phyloP scores from a whole-genome alignment of 2,797 vertebrate species.

The Ctenochaetus hawaiiensis region DNA sequence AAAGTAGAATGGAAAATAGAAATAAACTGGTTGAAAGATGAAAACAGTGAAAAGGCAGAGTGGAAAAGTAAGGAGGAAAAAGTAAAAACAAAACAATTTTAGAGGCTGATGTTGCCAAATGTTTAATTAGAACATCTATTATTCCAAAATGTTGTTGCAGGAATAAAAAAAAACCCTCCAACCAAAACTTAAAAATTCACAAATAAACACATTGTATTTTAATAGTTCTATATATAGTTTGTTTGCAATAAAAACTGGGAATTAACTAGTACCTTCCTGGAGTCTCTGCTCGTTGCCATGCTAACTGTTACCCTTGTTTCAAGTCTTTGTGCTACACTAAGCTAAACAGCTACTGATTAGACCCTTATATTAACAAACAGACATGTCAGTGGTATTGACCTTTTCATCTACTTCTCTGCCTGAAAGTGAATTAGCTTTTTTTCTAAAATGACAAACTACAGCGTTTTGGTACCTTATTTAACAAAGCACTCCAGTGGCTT shows the following conservation, averaged over 20 bases:
- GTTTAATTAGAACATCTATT: no score
- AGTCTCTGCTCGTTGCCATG: not conserved
- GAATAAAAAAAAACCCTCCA: not conserved
- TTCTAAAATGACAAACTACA: not conserved
- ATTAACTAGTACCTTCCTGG: not conserved
- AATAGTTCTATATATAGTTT: not conserved
- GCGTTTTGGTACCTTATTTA: constrained; percentile 5
- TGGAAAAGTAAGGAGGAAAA: no score
- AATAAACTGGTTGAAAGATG: no score
- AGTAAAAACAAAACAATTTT: no score
- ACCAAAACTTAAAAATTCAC: not conserved
- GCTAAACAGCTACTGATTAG: no score
- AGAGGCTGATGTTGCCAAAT: no score
- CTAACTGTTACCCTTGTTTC: no score
- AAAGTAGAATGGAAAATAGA: no score
- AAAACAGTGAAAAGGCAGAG: no score
- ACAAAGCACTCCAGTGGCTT: not conserved
- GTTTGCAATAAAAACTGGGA: not conserved
- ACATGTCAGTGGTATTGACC: no score
- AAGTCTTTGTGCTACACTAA: no score
- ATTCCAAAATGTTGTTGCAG: no score
- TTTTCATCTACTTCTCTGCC: not conserved
- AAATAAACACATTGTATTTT: not conserved
- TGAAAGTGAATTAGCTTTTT: not conserved
- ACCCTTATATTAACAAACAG: not conserved